Evolutionary conservation across 1,140 invertebrate species (phyloP).

Genomic region (Cataglyphis hispanica): DNA sequence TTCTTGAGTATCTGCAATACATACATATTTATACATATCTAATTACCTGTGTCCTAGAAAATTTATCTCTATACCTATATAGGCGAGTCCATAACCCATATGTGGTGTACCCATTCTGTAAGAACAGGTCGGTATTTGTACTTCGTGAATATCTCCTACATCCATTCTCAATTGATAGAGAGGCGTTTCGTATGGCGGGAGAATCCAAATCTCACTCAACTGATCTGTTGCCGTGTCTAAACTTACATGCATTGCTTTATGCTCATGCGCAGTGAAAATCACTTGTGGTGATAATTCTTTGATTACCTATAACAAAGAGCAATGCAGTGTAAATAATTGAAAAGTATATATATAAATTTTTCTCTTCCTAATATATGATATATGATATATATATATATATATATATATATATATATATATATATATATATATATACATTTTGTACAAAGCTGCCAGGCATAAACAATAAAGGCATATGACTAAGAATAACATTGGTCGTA

Average conservation of each 20-base stretch:
- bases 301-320: conserved; percentile 86
- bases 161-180: conserved; percentile 85
- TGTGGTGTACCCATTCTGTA: conserved; percentile 96
- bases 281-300: conserved; percentile 91
- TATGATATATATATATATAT: conserved; percentile 85
- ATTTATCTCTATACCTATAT: conserved; percentile 89
- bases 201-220: conserved; percentile 84
- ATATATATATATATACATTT: conserved; percentile 84
- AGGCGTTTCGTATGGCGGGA: conserved; percentile 85
- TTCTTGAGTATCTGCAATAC: conserved; percentile 84
- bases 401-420: conserved; percentile 79
- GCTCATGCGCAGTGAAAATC: conserved; percentile 95
- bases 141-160: conserved; percentile 90
- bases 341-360: conserved; percentile 17
- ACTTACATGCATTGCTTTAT: conserved; percentile 89
- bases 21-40: conserved; percentile 50
- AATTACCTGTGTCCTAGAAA: neutral
- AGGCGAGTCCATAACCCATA: conserved; percentile 94
- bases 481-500: conserved; percentile 89
- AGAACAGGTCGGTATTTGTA: conserved; percentile 96
- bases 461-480: conserved; percentile 90
- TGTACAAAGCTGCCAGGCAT: conserved; percentile 89
- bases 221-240: conserved; percentile 85
- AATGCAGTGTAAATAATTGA: neutral
- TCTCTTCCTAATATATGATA: conserved; percentile 2